These are phyloP conservation scores for Seladonia tumulorum DNA, from an alignment of 2,888 invertebrate species.

Conservation along the genomic window DNA sequence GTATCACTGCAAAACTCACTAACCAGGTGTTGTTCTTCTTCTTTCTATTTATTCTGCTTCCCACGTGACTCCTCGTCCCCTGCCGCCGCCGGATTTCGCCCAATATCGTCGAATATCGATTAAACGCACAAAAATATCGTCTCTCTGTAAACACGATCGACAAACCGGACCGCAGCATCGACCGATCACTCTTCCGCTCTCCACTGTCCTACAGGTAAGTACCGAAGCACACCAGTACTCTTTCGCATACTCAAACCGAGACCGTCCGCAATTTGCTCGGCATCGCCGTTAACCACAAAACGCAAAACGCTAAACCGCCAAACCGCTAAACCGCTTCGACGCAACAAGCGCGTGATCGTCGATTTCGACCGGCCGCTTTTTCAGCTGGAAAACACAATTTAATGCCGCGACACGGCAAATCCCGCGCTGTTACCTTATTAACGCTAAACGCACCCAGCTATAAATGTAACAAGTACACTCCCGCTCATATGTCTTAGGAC, in stretches of 20 bases:
- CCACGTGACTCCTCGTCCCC: slow-evolving; percentile 76
- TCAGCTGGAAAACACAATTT: neutral
- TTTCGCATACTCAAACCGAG: slow-evolving; percentile 13
- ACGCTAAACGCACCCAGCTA: too few species aligned
- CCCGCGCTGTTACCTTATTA: neutral
- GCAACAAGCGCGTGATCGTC: neutral
- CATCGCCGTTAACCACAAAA: neutral
- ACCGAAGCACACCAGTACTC: slow-evolving; percentile 19
- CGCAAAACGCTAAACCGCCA: neutral
- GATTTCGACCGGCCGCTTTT: neutral
- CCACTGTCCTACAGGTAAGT: slow-evolving; percentile 80
- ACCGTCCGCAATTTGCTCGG: slow-evolving; percentile 18
- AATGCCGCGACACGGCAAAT: neutral
- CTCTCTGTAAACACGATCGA: slow-evolving; percentile 48
- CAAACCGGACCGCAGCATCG: slow-evolving; percentile 68
- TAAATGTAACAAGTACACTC: too few species aligned
- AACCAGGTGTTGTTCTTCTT: slow-evolving; percentile 79
- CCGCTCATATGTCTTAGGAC: too few species aligned
- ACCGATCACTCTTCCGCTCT: slow-evolving; percentile 74
- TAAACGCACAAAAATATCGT: slow-evolving; percentile 44
- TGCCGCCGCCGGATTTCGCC: slow-evolving; percentile 68
- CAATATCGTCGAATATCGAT: slow-evolving; percentile 51
- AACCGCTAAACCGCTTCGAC: neutral
- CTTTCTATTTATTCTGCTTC: slow-evolving; percentile 78
- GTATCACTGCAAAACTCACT: slow-evolving; percentile 60